Evolutionary conservation across 2,113 vertebrate genomes (phyloP), one percentile per base, ranked within the genome.

Genomic region (Ardeotis arabs): DNA sequence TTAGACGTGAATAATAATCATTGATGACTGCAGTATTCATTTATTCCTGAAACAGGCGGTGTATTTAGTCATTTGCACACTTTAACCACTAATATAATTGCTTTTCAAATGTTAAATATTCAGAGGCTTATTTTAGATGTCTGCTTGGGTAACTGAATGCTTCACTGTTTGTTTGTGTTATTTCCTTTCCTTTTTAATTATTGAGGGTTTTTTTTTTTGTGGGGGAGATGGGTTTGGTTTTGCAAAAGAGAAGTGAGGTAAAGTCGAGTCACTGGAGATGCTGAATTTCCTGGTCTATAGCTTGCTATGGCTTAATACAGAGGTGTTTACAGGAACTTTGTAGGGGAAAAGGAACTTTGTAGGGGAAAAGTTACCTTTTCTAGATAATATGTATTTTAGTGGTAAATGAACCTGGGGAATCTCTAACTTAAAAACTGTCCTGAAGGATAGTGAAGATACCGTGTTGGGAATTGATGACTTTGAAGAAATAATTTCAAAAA

Each of bases 181-280:
- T 59, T 94, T 90, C 7, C 29, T 86, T 77, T 90, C 4, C 10
- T 44, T 87, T 90, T 76, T 89, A 41, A 60, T 88, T 58, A 33
- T 62, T 7, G 72, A 4, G 5, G 8, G 27, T 55, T 29, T 31
- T 7, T 19, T 31, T 55, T 41, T 41, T 39, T 39, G 39, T 28
- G 53, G 28, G 41, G 41, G 41, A 16, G 41, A 16, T 6, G 41
- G 41, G 41, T 44, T 44, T 44, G 41, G 14, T 44, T 75, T 66
- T 82, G 33, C 82, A 24, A 59, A 67, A 55, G 49, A 68, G 52
- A 63, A 70, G 19, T 72, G 62, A 87, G 64, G 39, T 79, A 25
- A 80, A 95, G 96, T 94, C 62, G 73, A 80, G 50, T 93, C 90
- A 97, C 93, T 96, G 95, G 95, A 97, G 67, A 69, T 92, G 39